Base-by-base conservation (phyloP, 1,140 invertebrate genomes). In the Drosophila kanapiae region DNA sequence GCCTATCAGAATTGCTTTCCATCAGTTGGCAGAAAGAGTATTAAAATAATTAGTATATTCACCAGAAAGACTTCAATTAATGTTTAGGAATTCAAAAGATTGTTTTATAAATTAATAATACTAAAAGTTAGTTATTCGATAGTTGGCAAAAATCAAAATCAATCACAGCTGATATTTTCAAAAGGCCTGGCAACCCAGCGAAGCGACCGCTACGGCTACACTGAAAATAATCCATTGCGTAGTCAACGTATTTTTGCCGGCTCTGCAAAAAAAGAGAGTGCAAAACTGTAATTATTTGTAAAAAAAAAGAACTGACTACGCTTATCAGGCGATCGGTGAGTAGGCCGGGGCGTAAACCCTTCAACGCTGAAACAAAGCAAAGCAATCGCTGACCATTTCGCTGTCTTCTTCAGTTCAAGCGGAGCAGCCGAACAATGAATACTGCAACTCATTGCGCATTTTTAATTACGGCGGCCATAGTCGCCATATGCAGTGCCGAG, bases 361-460 rank as follows among this genome's bases (percentile, higher is more conserved):
- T 35, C 7, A 31, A 16, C 14, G 38, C 7, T 11, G 14, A 42
- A 71, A 29, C 67, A 40, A 59, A 59, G 37, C 16, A 16, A 37
- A 65, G n/a, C 35, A n/a, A 18, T 29, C 31, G n/a, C 45, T 35
- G 14, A 51, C 31, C 35, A 60, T 68, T 54, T 31, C 23, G 14
- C 29, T 45, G 1, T 9, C 8, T 49, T 35, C 45, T 58, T 40
- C 16, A 72, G 70, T 72, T 71, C 18, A 38, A 60, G 2, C 10
- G 42, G 9, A 35, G 27, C 47, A 54, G 63, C 9, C 23, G 27
- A 37, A 77, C 70, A 80, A 86, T 86, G 83, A 88, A 88, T 80
- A 86, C 43, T 78, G 80, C 83, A 88, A 88, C 49, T 88, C 80
- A 83, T 67, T 76, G 75, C 60, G 75, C 62, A 59, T 29, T 88